These are phyloP conservation scores for Caenorhabditis inopinata DNA, from an alignment of 1,140 invertebrate genomes.

Conservation along the genomic window DNA sequence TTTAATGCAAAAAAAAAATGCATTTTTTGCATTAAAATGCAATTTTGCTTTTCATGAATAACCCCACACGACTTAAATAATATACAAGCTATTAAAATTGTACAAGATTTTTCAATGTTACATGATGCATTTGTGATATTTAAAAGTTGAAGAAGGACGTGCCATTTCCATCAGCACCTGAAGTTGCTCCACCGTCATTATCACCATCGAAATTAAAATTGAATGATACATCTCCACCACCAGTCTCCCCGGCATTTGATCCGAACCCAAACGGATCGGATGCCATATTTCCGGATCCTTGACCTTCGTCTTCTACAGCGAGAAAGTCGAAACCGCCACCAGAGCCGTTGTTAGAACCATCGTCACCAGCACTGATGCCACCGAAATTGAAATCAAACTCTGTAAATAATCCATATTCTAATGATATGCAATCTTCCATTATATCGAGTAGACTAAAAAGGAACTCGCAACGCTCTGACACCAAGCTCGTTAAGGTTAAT, in stretches of 20 bases:
- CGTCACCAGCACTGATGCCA: background rate
- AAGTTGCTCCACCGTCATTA: background rate
- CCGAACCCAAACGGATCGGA: background rate
- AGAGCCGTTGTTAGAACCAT: background rate
- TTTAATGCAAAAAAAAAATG: no score
- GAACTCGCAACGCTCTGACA: no score
- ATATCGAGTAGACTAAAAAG: no score
- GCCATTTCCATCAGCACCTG: background rate
- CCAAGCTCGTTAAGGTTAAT: no score
- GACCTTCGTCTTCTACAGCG: background rate
- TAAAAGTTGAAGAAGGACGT: constrained; percentile 8
- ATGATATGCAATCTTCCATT: background rate
- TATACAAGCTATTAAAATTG: background rate
- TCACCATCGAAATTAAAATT: background rate
- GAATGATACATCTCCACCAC: background rate
- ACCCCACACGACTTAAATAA: background rate
- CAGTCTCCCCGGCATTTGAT: background rate
- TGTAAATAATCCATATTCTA: background rate
- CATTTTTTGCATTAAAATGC: no score
- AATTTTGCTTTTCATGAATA: no score
- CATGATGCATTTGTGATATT: background rate
- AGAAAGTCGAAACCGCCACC: background rate
- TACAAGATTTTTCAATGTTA: no score
- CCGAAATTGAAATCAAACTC: constrained; percentile 11
- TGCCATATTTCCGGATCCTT: background rate